Evolutionary conservation across 2,888 invertebrate genomes (phyloP), one percentile per base, ranked within the genome.

Genomic region (Adineta ricciae): DNA sequence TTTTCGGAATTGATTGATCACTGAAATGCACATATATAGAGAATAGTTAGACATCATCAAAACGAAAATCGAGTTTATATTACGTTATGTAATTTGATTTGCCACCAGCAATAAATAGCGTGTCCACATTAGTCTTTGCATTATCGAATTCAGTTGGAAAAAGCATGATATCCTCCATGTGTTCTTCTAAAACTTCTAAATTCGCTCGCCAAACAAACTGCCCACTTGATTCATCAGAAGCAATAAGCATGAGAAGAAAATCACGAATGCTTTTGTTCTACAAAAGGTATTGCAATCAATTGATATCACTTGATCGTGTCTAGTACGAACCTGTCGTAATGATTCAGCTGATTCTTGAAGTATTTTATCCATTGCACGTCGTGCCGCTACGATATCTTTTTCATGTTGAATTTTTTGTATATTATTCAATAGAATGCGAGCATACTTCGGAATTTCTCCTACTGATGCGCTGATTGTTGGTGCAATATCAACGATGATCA

Each of bases 401-500:
- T 36, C 73, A n/a, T 50, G 9, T 56, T 73, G 38, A 24, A 78
- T 78, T 24, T 32, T 24, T 41, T 78, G 24, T 14, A 78, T 24
- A 78, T 78, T 78, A 78, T 78, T 14, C 9, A 78, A 41, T 78
- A 78, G n/a, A 41, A 78, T 85, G 54, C 54, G 38, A 32, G 52
- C 27, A 85, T 82, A 85, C 4, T n/a, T 50, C 32, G 73, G 83
- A 2, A 85, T 85, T 38, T 85, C 82, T 32, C 46, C 56, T 14
- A 54, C 9, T 16, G 85, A 85, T 32, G 84, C 83, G 64, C 85
- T 85, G 19, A 49, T 49, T n/a, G 32, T 73, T 54, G 85, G 85
- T n/a, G 85, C 72, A 32, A 85, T 85, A 36, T 85, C 85, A 82
- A 83, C 85, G 24, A 85, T 84, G 49, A 85, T 85, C 36, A 85